Conservation (phyloP, 2,113 vertebrate species). For the Cyanoderma ruficeps region DNA sequence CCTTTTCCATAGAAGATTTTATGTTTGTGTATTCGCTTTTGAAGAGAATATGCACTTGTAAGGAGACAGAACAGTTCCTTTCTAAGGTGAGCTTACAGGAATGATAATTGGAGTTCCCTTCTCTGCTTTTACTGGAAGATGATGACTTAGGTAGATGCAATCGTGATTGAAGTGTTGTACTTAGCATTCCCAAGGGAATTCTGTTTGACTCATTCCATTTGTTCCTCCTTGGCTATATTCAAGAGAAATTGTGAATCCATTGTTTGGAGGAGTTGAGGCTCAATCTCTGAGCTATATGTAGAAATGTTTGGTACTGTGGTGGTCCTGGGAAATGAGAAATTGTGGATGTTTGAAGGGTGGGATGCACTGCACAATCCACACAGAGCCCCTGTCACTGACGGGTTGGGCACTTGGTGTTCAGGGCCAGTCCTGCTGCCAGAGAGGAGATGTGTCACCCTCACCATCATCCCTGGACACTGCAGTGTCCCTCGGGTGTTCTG, state of each 20-base stretch:
- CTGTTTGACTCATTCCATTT: neutral
- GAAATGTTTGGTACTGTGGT: neutral
- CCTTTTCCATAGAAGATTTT: neutral
- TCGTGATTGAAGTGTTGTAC: neutral
- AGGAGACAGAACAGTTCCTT: neutral
- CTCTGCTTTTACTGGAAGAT: neutral
- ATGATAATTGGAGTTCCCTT: neutral
- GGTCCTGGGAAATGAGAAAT: neutral
- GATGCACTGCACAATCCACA: fast-evolving
- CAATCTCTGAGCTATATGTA: neutral
- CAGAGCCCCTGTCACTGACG: neutral
- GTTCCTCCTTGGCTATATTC: neutral
- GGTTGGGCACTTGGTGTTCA: neutral
- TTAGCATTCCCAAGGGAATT: neutral
- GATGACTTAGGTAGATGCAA: neutral
- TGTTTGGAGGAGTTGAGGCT: neutral
- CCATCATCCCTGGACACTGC: neutral
- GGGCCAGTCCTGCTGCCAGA: neutral
- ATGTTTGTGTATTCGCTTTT: neutral
- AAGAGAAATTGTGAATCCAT: neutral
- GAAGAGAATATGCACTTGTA: neutral
- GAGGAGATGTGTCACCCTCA: neutral
- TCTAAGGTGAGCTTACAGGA: neutral
- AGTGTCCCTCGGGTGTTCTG: neutral
- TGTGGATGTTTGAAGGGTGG: neutral